Base-by-base conservation (phyloP, 1,140 invertebrate genomes). In the Eciton burchellii region DNA sequence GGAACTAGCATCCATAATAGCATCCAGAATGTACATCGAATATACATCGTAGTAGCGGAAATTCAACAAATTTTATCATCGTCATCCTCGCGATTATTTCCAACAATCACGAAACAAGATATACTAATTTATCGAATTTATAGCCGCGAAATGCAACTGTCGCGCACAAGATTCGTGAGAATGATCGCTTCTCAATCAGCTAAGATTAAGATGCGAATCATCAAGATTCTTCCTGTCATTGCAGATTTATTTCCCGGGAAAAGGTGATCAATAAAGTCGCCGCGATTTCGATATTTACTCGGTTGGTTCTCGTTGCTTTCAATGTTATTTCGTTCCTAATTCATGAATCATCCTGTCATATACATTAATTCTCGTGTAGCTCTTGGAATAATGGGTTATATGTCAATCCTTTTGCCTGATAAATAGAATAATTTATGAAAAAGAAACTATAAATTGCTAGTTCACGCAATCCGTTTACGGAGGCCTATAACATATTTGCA, bases 171-270 rank as follows among this genome's bases (percentile, higher is more conserved):
- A 14, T 41, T 66, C 19, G 71, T 85, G 83, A 83, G 82, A 89
- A 87, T 83, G 83, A 89, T 86, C 89, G 89, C 52, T 52, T 70
- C 74, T 24, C 59, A 65, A 87, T 76, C 70, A 88, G 83, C 84
- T 82, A 81, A 70, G 85, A 91, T 89, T 91, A 72, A 35, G 88
- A 88, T 88, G 85, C 62, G 87, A 90, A 91, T 88, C 68, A 26
- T 45, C 79, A n/a, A n/a, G n/a, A n/a, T 86, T 57, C 52, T 71
- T 41, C 43, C 57, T 77, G 70, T 16, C 82, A 88, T 76, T 81
- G 86, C 54, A 82, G 76, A 87, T 84, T 88, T 43, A 66, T 81
- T 82, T 84, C 57, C 47, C 82, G 16, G 45, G 9, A 47, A 35
- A 66, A 71, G 56, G 47, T 49, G 70, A 73, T 21, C 70, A 68